phyloP scores from a whole-genome alignment of 2,888 invertebrate species.

The Cryptus viduatorius region DNA sequence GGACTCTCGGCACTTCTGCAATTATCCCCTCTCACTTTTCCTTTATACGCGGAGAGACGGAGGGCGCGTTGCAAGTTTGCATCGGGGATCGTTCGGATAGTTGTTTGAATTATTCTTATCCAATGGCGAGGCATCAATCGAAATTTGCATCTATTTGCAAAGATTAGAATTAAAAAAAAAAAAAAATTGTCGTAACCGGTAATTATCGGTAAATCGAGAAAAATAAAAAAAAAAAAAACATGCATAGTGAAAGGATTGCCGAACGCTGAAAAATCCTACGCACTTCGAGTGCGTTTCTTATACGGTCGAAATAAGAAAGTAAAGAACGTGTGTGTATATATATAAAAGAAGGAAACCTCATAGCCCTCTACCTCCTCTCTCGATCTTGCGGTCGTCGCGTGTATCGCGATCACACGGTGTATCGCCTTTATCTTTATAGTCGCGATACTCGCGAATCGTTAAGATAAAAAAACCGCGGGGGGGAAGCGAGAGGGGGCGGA shows the following conservation, averaged over 20 bases:
- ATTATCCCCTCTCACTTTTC: conserved; percentile 79
- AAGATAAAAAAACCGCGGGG: conserved; percentile 63
- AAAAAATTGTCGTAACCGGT: neutral
- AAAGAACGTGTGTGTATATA: conserved; percentile 12
- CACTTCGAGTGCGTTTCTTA: neutral
- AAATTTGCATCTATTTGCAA: neutral
- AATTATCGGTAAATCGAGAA: neutral
- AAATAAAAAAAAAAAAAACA: neutral
- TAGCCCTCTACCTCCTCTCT: conserved; percentile 42
- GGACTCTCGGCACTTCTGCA: conserved; percentile 77
- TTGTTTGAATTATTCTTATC: neutral
- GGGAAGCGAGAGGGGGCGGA: conserved; percentile 41
- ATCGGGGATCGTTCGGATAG: neutral
- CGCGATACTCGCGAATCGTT: conserved; percentile 69
- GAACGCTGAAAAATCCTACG: neutral
- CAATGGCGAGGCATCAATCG: neutral
- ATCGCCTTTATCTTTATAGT: conserved; percentile 70
- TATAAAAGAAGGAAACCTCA: conserved; percentile 55
- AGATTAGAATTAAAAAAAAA: neutral
- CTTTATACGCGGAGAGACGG: neutral
- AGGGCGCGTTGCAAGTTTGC: neutral
- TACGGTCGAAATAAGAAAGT: neutral
- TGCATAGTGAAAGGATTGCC: neutral
- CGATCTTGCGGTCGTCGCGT: conserved; percentile 53
- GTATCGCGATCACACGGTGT: conserved; percentile 68